Percentiles rank a stretch among this genome's conserved stretches.
These are phyloP conservation scores for Eumaeus atala DNA, from an alignment of 1,140 invertebrate genomes.

Conservation along the genomic window DNA sequence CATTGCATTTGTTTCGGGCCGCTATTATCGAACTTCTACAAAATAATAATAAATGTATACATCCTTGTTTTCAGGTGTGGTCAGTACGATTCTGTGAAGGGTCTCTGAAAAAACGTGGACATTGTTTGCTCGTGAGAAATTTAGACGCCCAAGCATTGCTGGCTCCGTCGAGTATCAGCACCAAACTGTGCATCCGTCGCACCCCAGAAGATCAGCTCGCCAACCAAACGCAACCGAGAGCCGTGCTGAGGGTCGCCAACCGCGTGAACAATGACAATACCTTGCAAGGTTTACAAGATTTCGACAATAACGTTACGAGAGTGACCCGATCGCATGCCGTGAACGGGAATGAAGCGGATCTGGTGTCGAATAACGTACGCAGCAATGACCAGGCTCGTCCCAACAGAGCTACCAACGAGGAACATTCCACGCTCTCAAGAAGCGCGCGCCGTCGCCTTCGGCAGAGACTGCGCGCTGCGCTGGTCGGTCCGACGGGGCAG, in stretches of 20 bases:
- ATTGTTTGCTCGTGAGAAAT: constrained; percentile 42
- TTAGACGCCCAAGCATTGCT: constrained; percentile 41
- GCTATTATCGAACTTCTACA: too few relatives aligned
- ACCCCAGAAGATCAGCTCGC: constrained; percentile 40
- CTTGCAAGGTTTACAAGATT: constrained; percentile 35
- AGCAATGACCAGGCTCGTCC: not conserved
- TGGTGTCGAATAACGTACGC: not conserved
- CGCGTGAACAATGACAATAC: constrained; percentile 35
- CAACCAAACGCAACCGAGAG: constrained; percentile 44
- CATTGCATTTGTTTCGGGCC: too few relatives aligned
- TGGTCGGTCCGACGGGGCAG: constrained; percentile 27
- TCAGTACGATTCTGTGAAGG: constrained; percentile 61
- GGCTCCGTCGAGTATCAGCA: constrained; percentile 35
- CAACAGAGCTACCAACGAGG: not conserved
- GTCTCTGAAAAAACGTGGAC: constrained; percentile 53
- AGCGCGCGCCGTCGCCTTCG: constrained; percentile 51
- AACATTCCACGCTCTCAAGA: constrained; percentile 31
- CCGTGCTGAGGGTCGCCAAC: constrained; percentile 53
- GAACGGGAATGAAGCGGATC: constrained; percentile 11
- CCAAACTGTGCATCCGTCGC: constrained; percentile 45
- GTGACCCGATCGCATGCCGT: constrained; percentile 45
- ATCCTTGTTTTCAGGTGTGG: constrained; percentile 46
- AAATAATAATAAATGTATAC: not conserved
- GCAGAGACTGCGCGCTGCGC: constrained; percentile 38
- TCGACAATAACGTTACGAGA: constrained; percentile 45